Evolutionary conservation across 1,140 invertebrate species (phyloP).

Genomic region (Olivierus martensii): DNA sequence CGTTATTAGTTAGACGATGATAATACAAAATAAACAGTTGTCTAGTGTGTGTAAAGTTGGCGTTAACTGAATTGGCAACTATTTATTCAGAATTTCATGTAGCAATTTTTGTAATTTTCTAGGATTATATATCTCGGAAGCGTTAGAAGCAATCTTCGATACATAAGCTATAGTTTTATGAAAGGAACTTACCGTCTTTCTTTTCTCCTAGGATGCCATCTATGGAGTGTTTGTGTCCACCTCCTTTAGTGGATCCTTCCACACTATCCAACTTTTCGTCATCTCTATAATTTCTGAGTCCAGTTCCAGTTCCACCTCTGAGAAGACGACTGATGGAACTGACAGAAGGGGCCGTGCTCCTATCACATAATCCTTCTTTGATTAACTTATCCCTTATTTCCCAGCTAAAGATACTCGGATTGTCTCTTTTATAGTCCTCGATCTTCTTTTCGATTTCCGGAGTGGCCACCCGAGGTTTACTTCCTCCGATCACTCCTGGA

Average conservation of each 20-base stretch:
- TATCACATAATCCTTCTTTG: constrained; percentile 66
- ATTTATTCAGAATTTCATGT: too few relatives aligned
- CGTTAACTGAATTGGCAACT: too few relatives aligned
- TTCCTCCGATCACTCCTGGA: constrained; percentile 67
- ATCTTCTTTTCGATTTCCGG: constrained; percentile 80
- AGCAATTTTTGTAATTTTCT: too few relatives aligned
- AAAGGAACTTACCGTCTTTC: constrained; percentile 7
- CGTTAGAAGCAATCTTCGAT: too few relatives aligned
- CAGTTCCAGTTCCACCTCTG: constrained; percentile 3
- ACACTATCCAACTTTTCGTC: neutral
- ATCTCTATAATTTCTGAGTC: neutral
- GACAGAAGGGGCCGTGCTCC: constrained; percentile 60
- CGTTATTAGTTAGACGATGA: too few relatives aligned
- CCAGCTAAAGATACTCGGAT: constrained; percentile 91
- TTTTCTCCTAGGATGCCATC: constrained; percentile 21
- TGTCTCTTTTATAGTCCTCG: constrained; percentile 78
- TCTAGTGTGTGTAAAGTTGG: too few relatives aligned
- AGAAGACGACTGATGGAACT: constrained; percentile 77
- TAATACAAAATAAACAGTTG: too few relatives aligned
- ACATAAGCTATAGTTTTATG: too few relatives aligned
- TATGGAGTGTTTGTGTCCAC: constrained; percentile 20
- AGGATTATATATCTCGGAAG: too few relatives aligned
- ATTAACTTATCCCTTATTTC: constrained; percentile 74
- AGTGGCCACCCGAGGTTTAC: constrained; percentile 44
- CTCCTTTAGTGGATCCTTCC: constrained; percentile 2